A percentile compares a stretch with the other conserved stretches of the same genome.
phyloP scores from a whole-genome alignment of 2,888 invertebrate genomes.

The Drosophila merina region DNA sequence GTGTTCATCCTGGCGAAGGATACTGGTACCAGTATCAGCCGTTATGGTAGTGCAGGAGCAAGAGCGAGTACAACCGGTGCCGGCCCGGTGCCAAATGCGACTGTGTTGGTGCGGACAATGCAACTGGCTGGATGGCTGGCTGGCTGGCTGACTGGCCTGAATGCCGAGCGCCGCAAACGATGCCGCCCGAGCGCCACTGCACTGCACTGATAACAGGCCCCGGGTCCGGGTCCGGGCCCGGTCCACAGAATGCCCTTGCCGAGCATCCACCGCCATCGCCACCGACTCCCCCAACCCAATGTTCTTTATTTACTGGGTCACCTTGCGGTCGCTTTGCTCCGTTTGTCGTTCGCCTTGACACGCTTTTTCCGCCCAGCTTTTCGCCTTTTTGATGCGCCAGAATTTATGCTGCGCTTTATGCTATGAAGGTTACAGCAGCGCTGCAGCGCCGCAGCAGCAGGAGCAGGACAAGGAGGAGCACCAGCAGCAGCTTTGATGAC shows the following conservation, averaged over 20 bases:
- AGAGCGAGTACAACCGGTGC: slow-evolving; percentile 73
- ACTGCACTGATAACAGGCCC: slow-evolving; percentile 62
- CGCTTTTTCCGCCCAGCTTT: slow-evolving; percentile 49
- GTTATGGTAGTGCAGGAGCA: slow-evolving; percentile 54
- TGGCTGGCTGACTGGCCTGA: slow-evolving; percentile 7
- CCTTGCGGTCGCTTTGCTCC: slow-evolving; percentile 49
- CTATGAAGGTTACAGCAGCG: slow-evolving; percentile 35
- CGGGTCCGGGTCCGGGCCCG: slow-evolving; percentile 22
- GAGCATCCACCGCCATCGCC: slow-evolving; percentile 27
- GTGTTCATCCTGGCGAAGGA: slow-evolving; percentile 57
- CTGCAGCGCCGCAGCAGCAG: slow-evolving; percentile 18
- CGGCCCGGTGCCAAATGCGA: slow-evolving; percentile 80
- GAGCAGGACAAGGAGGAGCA: slow-evolving; percentile 22
- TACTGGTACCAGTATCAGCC: neutral
- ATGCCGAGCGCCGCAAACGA: slow-evolving; percentile 46
- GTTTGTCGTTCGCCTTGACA: slow-evolving; percentile 64
- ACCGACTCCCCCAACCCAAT: slow-evolving; percentile 12
- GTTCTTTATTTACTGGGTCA: slow-evolving; percentile 73
- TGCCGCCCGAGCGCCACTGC: slow-evolving; percentile 53
- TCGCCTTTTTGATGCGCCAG: slow-evolving; percentile 51
- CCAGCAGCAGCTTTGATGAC: slow-evolving; percentile 33
- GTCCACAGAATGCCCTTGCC: slow-evolving; percentile 33
- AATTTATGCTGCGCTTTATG: slow-evolving; percentile 70
- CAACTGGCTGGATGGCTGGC: slow-evolving; percentile 67
- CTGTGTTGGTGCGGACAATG: slow-evolving; percentile 80